phyloP scores from a whole-genome alignment of 1,140 invertebrate genomes.

The Anoplophora glabripennis region DNA sequence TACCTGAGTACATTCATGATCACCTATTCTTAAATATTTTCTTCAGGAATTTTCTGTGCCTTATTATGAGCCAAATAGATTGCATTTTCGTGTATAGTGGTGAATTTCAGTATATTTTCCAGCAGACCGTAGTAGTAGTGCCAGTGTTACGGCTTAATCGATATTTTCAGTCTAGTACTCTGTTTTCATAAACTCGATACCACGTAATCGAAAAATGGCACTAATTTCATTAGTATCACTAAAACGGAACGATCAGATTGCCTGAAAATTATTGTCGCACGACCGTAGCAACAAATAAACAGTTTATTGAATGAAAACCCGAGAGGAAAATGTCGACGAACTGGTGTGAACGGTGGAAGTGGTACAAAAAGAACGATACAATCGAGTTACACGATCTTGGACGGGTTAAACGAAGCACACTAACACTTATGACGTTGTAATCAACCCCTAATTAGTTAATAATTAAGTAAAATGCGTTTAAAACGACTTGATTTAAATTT shows the following conservation, averaged over 20 bases:
- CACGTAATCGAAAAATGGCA: too few relatives aligned
- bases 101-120: too few relatives aligned
- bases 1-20: slow-evolving; percentile 42
- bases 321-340: slow-evolving; percentile 21
- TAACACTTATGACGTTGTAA: slow-evolving; percentile 34
- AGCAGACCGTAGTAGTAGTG: too few relatives aligned
- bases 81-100: slow-evolving; percentile 33
- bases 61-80: slow-evolving; percentile 31
- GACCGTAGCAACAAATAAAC: slow-evolving; percentile 22
- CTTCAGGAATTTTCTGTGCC: slow-evolving; percentile 34
- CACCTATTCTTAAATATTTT: slow-evolving; percentile 40
- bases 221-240: too few relatives aligned
- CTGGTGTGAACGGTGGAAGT: neutral
- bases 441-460: slow-evolving; percentile 38
- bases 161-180: slow-evolving; percentile 28
- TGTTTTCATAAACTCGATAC: slow-evolving; percentile 4
- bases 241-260: slow-evolving; percentile 1
- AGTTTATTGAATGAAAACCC: slow-evolving; percentile 27
- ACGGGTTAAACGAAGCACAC: slow-evolving; percentile 27
- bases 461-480: slow-evolving; percentile 41
- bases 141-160: slow-evolving; percentile 21
- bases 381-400: slow-evolving; percentile 17
- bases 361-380: neutral
- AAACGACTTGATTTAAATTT: slow-evolving; percentile 43
- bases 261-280: slow-evolving; percentile 22